These are phyloP conservation scores for Hemistola chrysoprasaria DNA, from an alignment of 2,888 invertebrate genomes.

Conservation along the genomic window DNA sequence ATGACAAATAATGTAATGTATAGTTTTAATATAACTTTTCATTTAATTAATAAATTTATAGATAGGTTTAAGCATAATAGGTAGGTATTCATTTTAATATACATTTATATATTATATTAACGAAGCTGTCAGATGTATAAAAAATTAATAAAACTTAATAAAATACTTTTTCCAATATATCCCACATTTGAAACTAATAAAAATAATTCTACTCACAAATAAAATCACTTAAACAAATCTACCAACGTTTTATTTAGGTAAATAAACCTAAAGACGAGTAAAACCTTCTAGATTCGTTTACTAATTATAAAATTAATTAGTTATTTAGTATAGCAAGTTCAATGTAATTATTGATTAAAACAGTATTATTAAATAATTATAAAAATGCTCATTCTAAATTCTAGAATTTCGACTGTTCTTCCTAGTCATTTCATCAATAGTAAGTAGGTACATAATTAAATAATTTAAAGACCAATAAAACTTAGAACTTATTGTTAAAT, in stretches of 20 bases:
- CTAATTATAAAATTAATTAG: too few relatives aligned
- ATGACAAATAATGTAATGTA: constrained; percentile 72
- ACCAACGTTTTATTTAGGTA: too few relatives aligned
- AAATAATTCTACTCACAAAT: too few relatives aligned
- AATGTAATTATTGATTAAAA: constrained; percentile 15
- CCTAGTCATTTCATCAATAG: constrained; percentile 60
- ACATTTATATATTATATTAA: neutral
- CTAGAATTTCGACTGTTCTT: constrained; percentile 47
- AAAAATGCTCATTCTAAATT: constrained; percentile 63
- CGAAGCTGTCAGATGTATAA: too few relatives aligned
- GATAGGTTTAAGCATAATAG: constrained; percentile 2
- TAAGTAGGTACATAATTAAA: constrained; percentile 44
- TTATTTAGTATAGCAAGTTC: constrained; percentile 21
- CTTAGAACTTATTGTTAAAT: too few relatives aligned
- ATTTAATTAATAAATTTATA: neutral
- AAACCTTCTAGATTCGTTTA: too few relatives aligned
- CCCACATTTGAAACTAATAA: too few relatives aligned
- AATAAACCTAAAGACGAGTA: too few relatives aligned
- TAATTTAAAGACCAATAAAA: constrained; percentile 78
- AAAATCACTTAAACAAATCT: too few relatives aligned
- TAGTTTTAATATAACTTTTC: constrained; percentile 47
- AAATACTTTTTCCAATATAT: too few relatives aligned
- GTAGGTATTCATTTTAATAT: constrained; percentile 9
- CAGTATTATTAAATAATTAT: constrained; percentile 30
- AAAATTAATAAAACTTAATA: too few relatives aligned